phyloP scores from a whole-genome alignment of 1,140 invertebrate genomes.

The Odontomachus brunneus region DNA sequence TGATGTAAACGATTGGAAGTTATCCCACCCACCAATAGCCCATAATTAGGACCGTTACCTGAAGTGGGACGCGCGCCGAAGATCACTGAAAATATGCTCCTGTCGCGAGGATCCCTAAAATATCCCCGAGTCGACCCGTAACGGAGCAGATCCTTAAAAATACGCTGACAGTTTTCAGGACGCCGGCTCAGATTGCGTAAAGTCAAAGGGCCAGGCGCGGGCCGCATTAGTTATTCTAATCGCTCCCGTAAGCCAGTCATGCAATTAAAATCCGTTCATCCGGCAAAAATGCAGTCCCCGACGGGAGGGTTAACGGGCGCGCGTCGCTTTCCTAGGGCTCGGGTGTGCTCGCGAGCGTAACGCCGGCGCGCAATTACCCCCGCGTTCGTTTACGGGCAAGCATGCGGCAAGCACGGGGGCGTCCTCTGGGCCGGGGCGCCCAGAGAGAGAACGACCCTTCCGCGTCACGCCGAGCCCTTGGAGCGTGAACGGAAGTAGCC shows the following conservation, averaged over 20 bases:
- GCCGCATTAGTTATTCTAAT: slow-evolving; percentile 16
- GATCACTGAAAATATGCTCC: no score
- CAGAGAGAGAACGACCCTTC: slow-evolving; percentile 5
- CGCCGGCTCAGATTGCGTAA: neutral
- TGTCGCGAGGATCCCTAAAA: no score
- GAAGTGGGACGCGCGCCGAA: no score
- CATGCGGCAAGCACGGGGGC: neutral
- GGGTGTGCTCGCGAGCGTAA: slow-evolving; percentile 36
- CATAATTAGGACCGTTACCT: no score
- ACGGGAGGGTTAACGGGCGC: slow-evolving; percentile 30
- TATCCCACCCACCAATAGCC: no score
- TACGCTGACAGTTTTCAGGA: slow-evolving; percentile 17
- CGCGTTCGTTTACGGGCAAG: slow-evolving; percentile 12
- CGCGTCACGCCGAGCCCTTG: slow-evolving; percentile 35
- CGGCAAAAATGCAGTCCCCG: slow-evolving; percentile 41
- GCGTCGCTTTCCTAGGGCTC: neutral
- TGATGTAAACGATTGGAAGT: no score
- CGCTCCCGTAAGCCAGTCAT: slow-evolving; percentile 33
- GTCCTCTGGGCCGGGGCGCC: neutral
- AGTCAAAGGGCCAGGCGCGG: neutral
- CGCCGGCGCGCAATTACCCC: slow-evolving; percentile 31
- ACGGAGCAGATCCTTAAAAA: no score
- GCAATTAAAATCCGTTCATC: slow-evolving; percentile 56
- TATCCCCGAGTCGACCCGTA: no score
- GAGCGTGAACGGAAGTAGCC: slow-evolving; percentile 72